These are phyloP conservation scores for Heliconius himera DNA, from an alignment of 1,140 invertebrate species.

Conservation along the genomic window DNA sequence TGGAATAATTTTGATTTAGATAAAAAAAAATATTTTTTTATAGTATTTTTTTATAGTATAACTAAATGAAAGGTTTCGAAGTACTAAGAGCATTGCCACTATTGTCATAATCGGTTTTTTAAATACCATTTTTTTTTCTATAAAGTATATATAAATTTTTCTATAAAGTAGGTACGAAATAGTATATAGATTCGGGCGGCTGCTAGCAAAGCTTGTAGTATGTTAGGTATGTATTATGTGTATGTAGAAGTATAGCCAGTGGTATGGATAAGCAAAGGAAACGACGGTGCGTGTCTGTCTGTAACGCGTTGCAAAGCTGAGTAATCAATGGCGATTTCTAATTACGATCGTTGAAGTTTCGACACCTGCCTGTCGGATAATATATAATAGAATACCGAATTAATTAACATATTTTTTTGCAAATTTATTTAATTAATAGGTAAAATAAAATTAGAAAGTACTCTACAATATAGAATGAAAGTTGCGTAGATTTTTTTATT, in stretches of 20 bases:
- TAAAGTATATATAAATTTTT: no score
- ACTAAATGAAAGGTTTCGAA: no score
- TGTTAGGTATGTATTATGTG: neutral
- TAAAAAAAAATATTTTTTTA: no score
- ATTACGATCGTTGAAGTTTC: constrained; percentile 39
- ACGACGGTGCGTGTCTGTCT: constrained; percentile 35
- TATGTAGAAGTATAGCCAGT: neutral
- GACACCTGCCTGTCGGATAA: constrained; percentile 26
- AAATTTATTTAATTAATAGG: neutral
- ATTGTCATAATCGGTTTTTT: neutral
- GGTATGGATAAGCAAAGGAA: neutral
- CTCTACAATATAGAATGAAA: no score
- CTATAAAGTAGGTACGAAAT: no score
- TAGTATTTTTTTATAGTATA: no score
- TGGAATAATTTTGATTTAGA: no score
- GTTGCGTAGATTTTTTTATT: no score
- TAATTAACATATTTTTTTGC: neutral
- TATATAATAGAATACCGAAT: neutral
- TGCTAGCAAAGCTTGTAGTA: neutral
- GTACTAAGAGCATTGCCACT: neutral
- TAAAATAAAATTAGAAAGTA: neutral
- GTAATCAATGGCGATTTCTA: constrained; percentile 52
- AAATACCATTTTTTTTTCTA: no score
- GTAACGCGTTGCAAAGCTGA: constrained; percentile 24
- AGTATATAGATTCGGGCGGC: neutral